phyloP scores from a whole-genome alignment of 1,140 invertebrate species.

The Drosophila punjabiensis region DNA sequence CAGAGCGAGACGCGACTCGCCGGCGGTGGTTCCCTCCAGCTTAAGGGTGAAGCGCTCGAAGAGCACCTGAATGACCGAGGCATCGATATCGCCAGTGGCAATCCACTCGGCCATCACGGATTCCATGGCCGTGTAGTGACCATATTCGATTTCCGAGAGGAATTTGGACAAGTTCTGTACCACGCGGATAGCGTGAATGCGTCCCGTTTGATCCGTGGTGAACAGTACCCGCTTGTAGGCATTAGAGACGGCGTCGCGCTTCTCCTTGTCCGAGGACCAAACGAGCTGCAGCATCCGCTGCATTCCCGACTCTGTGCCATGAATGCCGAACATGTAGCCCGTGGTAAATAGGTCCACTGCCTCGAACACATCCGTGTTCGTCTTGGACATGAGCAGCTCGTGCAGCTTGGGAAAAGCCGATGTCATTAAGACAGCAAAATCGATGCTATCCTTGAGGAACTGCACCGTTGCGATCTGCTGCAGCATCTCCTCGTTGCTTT shows the following conservation, averaged over 20 bases:
- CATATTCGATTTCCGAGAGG: conserved; percentile 86
- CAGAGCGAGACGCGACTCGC: conserved; percentile 90
- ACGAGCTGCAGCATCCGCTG: conserved; percentile 92
- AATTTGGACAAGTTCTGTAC: conserved; percentile 89
- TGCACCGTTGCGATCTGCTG: conserved; percentile 87
- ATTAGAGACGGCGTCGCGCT: conserved; percentile 87
- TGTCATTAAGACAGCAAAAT: conserved; percentile 90
- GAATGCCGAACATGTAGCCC: conserved; percentile 91
- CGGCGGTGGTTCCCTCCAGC: conserved; percentile 88
- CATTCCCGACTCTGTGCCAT: conserved; percentile 90
- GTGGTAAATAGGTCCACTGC: conserved; percentile 94
- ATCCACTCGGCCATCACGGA: conserved; percentile 90
- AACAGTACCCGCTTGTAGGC: conserved; percentile 86
- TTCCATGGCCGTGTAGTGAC: conserved; percentile 90
- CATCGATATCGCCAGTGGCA: conserved; percentile 87
- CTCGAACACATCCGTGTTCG: conserved; percentile 92
- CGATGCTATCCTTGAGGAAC: conserved; percentile 88
- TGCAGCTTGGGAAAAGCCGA: conserved; percentile 90
- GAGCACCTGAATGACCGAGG: conserved; percentile 88
- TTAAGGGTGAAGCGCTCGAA: conserved; percentile 94
- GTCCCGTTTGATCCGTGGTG: conserved; percentile 68
- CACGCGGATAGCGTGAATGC: conserved; percentile 86
- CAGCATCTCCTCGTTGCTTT: conserved; percentile 77
- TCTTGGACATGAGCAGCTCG: conserved; percentile 91
- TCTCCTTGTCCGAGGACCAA: conserved; percentile 88